Conservation (phyloP, 2,888 invertebrate genomes). For the Gymnoscelis rufifasciata region DNA sequence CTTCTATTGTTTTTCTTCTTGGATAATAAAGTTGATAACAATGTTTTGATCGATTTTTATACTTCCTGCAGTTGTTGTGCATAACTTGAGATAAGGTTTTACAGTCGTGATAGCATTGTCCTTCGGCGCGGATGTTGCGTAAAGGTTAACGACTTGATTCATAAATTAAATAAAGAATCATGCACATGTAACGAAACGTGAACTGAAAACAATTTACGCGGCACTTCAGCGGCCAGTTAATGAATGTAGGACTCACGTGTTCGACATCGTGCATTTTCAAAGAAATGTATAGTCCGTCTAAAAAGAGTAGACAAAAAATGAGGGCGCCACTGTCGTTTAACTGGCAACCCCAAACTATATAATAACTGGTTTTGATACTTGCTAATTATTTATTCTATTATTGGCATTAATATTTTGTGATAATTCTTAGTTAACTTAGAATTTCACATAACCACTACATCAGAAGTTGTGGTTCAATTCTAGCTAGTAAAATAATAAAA, state of each 20-base stretch:
- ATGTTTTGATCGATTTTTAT: slow-evolving; percentile 47
- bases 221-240: slow-evolving; percentile 27
- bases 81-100: slow-evolving; percentile 36
- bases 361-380: too few relatives aligned
- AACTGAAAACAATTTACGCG: slow-evolving; percentile 40
- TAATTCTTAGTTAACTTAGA: too few relatives aligned
- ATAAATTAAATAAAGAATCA: slow-evolving; percentile 21
- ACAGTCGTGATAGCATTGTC: slow-evolving; percentile 23
- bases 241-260: slow-evolving; percentile 20
- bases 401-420: too few relatives aligned
- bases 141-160: slow-evolving; percentile 32
- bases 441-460: too few relatives aligned
- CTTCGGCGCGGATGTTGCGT: slow-evolving; percentile 30
- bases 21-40: slow-evolving; percentile 52
- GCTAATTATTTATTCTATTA: too few relatives aligned
- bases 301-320: too few relatives aligned
- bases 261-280: slow-evolving; percentile 7
- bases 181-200: slow-evolving; percentile 45
- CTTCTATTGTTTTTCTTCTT: slow-evolving; percentile 64
- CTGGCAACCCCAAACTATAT: too few relatives aligned
- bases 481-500: too few relatives aligned
- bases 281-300: too few relatives aligned
- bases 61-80: slow-evolving; percentile 59
- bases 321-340: too few relatives aligned
- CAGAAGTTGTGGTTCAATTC: too few relatives aligned